Base-by-base conservation (phyloP, 2,113 vertebrate genomes). In the Poicephalus gulielmi region DNA sequence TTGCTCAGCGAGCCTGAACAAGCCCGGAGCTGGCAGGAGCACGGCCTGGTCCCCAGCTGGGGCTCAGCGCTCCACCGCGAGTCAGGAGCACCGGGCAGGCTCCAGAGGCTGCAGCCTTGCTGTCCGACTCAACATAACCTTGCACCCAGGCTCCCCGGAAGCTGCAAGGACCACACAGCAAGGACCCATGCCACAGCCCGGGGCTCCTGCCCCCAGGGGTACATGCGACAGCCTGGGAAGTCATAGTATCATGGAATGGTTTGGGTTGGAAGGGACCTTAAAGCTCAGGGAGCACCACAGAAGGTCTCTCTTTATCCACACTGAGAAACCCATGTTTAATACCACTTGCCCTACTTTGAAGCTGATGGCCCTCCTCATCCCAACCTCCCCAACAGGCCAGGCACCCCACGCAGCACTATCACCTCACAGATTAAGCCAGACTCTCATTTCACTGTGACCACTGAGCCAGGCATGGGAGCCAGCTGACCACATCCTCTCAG, bases 181-280 rank as follows among this genome's bases (percentile, higher is more conserved):
- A 39, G 37, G 37, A 39, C 5, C 71, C 33, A 4, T 4, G 46
- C 12, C 1, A 11, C 1, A 2, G 52, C 35, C 9, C 9, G 1
- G 8, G 46, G 27, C 46, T 89, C 33, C n/a, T 23, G n/a, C 52
- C 60, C 44, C 35, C 62, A 13, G 4, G 28, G 16, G 11, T 35
- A 23, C 0, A 0, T 28, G 10, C 1, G 4, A 24, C 20, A 77
- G 18, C 46, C 28, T n/a, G 33, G 28, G 33, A 85, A 64, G 5
- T 59, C 33, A 10, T n/a, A 5, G 33, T n/a, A n/a, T n/a, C 55
- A 59, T 15, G 13, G 33, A 59, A 59, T 23, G 9, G 57, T 59
- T 59, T 10, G 22, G 33, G 13, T 35, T 59, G 57, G 57, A 59
- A 35, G 13, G 22, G 57, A 23, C 33, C 33, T 59, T 35, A 59